Conservation (phyloP, 2,888 invertebrate genomes). For the Erebia epiphron region DNA sequence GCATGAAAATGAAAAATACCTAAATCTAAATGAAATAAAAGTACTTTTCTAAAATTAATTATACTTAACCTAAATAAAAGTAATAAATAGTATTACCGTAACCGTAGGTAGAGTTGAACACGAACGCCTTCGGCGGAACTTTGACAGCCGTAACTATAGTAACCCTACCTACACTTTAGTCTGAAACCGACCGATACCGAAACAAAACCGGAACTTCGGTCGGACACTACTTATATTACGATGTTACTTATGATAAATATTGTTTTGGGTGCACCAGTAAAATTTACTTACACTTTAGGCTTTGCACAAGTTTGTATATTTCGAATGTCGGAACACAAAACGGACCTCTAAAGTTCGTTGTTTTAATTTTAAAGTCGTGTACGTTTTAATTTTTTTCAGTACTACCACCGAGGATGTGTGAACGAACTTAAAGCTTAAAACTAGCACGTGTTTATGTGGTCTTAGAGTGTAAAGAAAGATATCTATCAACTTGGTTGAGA, state of each 20-base stretch:
- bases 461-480: too few relatives aligned
- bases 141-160: too few relatives aligned
- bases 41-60: not conserved
- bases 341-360: too few relatives aligned
- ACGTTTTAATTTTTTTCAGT: too few relatives aligned
- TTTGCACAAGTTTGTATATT: too few relatives aligned
- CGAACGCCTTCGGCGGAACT: not conserved
- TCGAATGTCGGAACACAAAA: too few relatives aligned
- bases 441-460: too few relatives aligned
- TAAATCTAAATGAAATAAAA: not conserved
- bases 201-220: conserved; percentile 23
- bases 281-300: conserved; percentile 39
- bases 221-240: conserved; percentile 49
- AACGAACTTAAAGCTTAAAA: too few relatives aligned
- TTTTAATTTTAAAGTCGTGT: too few relatives aligned
- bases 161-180: not conserved
- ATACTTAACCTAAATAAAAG: too few relatives aligned
- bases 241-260: conserved; percentile 51
- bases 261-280: conserved; percentile 70
- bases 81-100: not conserved
- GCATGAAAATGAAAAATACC: not conserved
- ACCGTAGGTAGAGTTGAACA: not conserved
- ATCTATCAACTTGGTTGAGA: too few relatives aligned
- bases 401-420: too few relatives aligned
- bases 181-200: conserved; percentile 18